phyloP scores from a whole-genome alignment of 2,113 vertebrate genomes.

The Prunella fulvescens region DNA sequence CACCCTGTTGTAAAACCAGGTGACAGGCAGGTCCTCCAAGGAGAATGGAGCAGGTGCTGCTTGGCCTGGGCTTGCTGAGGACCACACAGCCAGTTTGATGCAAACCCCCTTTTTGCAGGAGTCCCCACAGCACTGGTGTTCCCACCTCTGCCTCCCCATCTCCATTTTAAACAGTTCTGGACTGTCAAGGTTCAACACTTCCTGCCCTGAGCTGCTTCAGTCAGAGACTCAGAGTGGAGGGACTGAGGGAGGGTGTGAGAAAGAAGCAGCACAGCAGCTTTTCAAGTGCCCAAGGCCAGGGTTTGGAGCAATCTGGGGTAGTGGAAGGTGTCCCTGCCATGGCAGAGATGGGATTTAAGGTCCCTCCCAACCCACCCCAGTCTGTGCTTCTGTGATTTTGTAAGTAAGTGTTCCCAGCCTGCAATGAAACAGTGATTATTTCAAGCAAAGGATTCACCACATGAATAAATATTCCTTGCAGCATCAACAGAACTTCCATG shows the following conservation, averaged over 20 bases:
- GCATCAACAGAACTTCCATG: not conserved
- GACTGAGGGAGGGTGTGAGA: not conserved
- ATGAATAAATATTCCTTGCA: not conserved
- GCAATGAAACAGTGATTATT: not conserved
- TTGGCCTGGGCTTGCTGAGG: not conserved
- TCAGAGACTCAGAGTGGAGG: not conserved
- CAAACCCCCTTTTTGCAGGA: not conserved
- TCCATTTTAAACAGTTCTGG: not conserved
- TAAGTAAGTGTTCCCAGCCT: not conserved
- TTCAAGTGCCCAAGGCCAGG: not conserved
- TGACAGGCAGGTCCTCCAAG: not conserved
- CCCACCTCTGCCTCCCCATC: not conserved
- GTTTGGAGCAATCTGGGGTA: not conserved
- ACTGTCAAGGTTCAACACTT: not conserved
- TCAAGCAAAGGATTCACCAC: not conserved
- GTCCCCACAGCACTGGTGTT: not conserved
- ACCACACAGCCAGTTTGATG: not conserved
- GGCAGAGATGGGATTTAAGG: not conserved
- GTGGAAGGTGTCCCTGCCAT: not conserved
- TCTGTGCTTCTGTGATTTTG: not conserved
- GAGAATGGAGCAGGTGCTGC: accelerated
- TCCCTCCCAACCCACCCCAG: not conserved
- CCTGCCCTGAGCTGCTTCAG: not conserved
- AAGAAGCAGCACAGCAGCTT: not conserved
- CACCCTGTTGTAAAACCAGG: not conserved